A percentile compares a stretch with the other conserved stretches of the same genome.
Evolutionary conservation across 30 jellyfish, hydroid and myxozoan species (phyloP).

Genomic region (Aurelia aurita complex sp. Pacific): DNA sequence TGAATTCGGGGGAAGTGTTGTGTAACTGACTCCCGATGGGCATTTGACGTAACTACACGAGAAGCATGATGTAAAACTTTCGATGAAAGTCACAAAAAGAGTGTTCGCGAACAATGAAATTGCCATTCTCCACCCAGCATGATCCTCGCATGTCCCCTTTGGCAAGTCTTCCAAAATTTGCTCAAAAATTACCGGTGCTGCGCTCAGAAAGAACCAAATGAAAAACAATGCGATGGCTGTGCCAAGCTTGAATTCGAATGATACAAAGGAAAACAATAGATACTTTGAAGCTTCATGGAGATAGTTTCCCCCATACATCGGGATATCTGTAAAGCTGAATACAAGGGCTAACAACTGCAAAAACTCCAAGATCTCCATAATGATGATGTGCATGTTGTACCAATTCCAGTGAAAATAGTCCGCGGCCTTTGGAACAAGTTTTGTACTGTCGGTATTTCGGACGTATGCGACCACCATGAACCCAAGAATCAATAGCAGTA

Average conservation of each 20-base stretch:
- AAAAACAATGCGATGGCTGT: conserved; percentile 54
- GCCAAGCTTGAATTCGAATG: conserved; percentile 72
- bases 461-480: conserved; percentile 64
- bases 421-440: conserved; percentile 51
- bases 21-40: conserved; percentile 59
- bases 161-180: conserved; percentile 86
- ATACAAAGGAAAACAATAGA: conserved; percentile 69
- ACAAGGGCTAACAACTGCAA: conserved; percentile 83
- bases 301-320: conserved; percentile 77
- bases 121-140: conserved; percentile 89
- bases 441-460: conserved; percentile 21
- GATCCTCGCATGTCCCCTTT: conserved; percentile 79
- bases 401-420: conserved; percentile 92
- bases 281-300: conserved; percentile 70
- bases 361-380: conserved; percentile 87
- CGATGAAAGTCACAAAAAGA: conserved; percentile 79
- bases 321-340: conserved; percentile 64
- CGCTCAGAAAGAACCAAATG: conserved; percentile 85
- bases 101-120: conserved; percentile 93
- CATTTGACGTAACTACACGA: conserved; percentile 80
- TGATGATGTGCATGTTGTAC: conserved; percentile 80
- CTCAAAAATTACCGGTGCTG: conserved; percentile 92
- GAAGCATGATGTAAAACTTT: conserved; percentile 64
- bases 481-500: conserved; percentile 58
- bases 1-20: conserved; percentile 33